Evolutionary conservation across 2,888 invertebrate genomes (phyloP).

Genomic region (Limnephilus marmoratus): DNA sequence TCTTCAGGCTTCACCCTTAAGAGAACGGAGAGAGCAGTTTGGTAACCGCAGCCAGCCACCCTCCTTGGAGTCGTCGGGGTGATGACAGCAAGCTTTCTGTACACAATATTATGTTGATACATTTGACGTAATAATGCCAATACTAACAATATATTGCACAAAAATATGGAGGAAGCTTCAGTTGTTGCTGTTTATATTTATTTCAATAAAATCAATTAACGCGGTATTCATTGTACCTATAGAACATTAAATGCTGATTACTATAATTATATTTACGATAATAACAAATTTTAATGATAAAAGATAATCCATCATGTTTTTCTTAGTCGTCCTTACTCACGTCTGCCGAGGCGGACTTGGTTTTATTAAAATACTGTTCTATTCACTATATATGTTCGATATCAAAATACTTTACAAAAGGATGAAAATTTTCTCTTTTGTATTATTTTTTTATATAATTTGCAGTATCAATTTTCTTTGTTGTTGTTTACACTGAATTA

Average conservation of each 20-base stretch:
- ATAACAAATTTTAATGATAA: too few relatives aligned
- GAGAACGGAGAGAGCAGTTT: slow-evolving; percentile 81
- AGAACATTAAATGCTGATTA: neutral
- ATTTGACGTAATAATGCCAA: neutral
- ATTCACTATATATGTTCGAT: too few relatives aligned
- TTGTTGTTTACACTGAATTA: too few relatives aligned
- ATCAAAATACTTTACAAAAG: too few relatives aligned
- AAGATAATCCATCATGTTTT: too few relatives aligned
- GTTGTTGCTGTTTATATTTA: neutral
- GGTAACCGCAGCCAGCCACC: slow-evolving; percentile 83
- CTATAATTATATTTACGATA: neutral
- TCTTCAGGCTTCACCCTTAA: slow-evolving; percentile 78
- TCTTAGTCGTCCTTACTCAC: too few relatives aligned
- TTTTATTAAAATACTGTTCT: too few relatives aligned
- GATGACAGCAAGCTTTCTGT: slow-evolving; percentile 61
- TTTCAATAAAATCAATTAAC: neutral
- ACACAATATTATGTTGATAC: neutral
- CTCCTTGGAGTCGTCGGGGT: slow-evolving; percentile 76
- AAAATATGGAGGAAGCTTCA: neutral
- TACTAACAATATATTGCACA: neutral
- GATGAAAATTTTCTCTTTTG: too few relatives aligned
- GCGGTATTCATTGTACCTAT: neutral
- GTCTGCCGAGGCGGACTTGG: too few relatives aligned
- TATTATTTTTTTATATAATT: too few relatives aligned
- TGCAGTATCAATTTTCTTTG: too few relatives aligned